These are phyloP conservation scores for Mizuhopecten yessoensis DNA, from an alignment of 1,140 invertebrate species.

Conservation along the genomic window DNA sequence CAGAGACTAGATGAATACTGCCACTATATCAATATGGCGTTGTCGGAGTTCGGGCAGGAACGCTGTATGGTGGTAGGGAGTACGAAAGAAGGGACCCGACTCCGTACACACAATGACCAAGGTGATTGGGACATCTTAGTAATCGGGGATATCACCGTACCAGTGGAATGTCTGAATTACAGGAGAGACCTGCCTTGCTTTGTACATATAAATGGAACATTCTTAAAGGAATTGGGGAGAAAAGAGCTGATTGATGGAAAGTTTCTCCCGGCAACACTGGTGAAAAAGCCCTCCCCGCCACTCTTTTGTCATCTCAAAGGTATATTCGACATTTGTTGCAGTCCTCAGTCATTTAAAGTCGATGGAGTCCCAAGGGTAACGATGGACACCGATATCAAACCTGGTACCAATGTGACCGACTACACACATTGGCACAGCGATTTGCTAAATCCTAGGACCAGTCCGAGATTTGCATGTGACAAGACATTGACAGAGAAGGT, in stretches of 20 bases:
- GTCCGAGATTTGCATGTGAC: background rate
- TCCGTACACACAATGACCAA: constrained; percentile 43
- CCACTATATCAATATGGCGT: constrained; percentile 33
- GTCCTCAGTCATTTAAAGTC: background rate
- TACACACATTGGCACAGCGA: background rate
- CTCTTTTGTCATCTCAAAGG: constrained; percentile 46
- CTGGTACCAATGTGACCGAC: constrained; percentile 27
- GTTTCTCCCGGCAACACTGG: constrained; percentile 32
- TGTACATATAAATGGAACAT: constrained; percentile 50
- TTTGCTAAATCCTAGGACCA: background rate
- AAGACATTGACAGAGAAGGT: background rate
- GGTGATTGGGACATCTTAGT: constrained; percentile 58
- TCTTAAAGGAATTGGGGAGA: background rate
- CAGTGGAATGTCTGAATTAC: constrained; percentile 46
- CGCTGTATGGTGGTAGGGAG: constrained; percentile 58
- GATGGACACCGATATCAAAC: constrained; percentile 45
- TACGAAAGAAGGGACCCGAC: constrained; percentile 49
- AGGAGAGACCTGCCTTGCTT: constrained; percentile 53
- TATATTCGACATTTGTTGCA: background rate
- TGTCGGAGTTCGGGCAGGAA: constrained; percentile 48
- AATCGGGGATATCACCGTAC: constrained; percentile 49
- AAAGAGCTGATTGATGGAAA: constrained; percentile 29
- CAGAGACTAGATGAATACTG: constrained; percentile 52
- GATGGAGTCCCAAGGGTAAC: background rate
- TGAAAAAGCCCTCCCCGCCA: background rate